Evolutionary conservation across 2,888 invertebrate genomes (phyloP).

Genomic region (Nomada flava): DNA sequence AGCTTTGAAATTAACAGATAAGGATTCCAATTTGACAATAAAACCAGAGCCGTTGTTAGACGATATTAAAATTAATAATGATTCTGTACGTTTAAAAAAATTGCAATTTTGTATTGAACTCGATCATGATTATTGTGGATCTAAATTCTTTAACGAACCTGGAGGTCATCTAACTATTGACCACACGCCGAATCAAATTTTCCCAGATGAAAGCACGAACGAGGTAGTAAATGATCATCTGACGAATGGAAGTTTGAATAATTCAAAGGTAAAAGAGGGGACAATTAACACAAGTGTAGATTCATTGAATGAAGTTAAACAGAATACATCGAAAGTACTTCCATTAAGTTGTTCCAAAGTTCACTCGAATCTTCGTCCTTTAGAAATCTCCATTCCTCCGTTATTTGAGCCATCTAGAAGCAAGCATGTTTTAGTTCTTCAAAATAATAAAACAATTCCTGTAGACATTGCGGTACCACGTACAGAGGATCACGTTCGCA

Average conservation of each 20-base stretch:
- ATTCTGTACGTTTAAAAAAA: neutral
- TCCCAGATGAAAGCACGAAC: neutral
- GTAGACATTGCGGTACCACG: slow-evolving; percentile 56
- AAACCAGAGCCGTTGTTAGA: slow-evolving; percentile 13
- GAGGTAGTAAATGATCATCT: neutral
- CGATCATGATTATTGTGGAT: slow-evolving; percentile 61
- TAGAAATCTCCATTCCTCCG: slow-evolving; percentile 76
- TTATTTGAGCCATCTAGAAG: slow-evolving; percentile 67
- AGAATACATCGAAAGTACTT: slow-evolving; percentile 3
- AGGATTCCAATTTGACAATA: neutral
- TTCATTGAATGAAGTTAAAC: slow-evolving; percentile 2
- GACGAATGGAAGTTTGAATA: neutral
- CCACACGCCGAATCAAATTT: slow-evolving; percentile 2
- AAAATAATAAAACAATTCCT: slow-evolving; percentile 74
- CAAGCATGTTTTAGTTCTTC: slow-evolving; percentile 74
- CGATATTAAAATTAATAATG: neutral
- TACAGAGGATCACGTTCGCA: neutral
- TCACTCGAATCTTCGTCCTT: slow-evolving; percentile 70
- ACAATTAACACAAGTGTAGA: neutral
- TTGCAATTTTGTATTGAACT: slow-evolving; percentile 31
- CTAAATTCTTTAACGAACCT: slow-evolving; percentile 21
- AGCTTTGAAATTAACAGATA: neutral
- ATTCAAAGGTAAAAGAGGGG: slow-evolving; percentile 11
- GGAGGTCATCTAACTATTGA: slow-evolving; percentile 31
- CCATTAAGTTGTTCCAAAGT: slow-evolving; percentile 45